These are phyloP conservation scores for western clawed frog (Xenopus tropicalis) DNA, from an alignment of 2,113 vertebrate species.

Conservation along the genomic window UCB_Xtro_10.0 CM004449.2:103088001-103088500, in stretches of 20 bases:
- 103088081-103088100: background rate
- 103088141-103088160: conserved; percentile 39
- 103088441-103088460: too few relatives aligned
- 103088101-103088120: background rate
- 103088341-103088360: background rate
- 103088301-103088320: conserved; percentile 1
- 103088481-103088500: too few relatives aligned
- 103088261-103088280: background rate
- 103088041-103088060: conserved; percentile 41
- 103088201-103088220: conserved; percentile 10
- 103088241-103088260: background rate
- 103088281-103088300: conserved; percentile 12
- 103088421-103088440: too few relatives aligned
- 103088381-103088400: too few relatives aligned
- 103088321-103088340: background rate
- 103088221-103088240: background rate
- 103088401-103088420: too few relatives aligned
- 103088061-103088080: background rate
- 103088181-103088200: conserved; percentile 3
- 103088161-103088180: background rate
- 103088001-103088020: conserved; percentile 46
- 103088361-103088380: too few relatives aligned
- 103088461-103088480: too few relatives aligned
- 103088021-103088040: conserved; percentile 51
- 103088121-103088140: conserved; percentile 2